Evolutionary conservation across 1,140 invertebrate species (phyloP).

Genomic region (Drosophila varians): DNA sequence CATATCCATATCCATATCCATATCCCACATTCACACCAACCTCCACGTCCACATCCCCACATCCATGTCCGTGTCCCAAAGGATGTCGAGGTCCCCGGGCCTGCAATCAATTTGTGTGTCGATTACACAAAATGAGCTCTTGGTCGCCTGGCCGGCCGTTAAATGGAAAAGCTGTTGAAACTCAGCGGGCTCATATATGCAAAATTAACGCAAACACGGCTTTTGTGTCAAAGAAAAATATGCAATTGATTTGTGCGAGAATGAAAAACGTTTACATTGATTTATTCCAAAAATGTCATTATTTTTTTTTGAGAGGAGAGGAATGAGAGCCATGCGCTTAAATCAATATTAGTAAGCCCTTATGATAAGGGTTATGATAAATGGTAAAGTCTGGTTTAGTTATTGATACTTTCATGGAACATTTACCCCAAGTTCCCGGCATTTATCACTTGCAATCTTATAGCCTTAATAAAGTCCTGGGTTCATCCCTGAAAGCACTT

Average conservation of each 20-base stretch:
- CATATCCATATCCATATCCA: not conserved
- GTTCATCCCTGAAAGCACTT: slow-evolving; percentile 22
- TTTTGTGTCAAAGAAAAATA: slow-evolving; percentile 29
- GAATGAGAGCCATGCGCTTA: too few relatives aligned
- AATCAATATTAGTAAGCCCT: not conserved
- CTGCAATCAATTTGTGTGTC: slow-evolving; percentile 44
- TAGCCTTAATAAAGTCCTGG: slow-evolving; percentile 22
- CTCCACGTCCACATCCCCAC: not conserved
- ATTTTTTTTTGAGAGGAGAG: not conserved
- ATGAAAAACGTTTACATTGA: slow-evolving; percentile 6
- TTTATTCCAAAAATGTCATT: not conserved
- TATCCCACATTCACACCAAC: not conserved
- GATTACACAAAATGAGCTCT: slow-evolving; percentile 56
- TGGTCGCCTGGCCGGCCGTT: slow-evolving; percentile 21
- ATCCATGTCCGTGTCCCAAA: slow-evolving; percentile 23
- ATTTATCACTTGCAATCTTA: slow-evolving; percentile 31
- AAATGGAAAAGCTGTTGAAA: slow-evolving; percentile 23
- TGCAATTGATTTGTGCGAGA: slow-evolving; percentile 33
- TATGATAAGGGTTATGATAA: slow-evolving; percentile 24
- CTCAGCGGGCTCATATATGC: slow-evolving; percentile 17
- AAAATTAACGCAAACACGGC: slow-evolving; percentile 56
- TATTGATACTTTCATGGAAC: slow-evolving; percentile 25
- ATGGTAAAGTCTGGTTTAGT: slow-evolving; percentile 3
- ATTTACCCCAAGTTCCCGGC: slow-evolving; percentile 1
- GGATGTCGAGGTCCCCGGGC: slow-evolving; percentile 38